Conservation (phyloP, 30 jellyfish, hydroid and myxozoan species). For the Aurelia coerulea region DNA sequence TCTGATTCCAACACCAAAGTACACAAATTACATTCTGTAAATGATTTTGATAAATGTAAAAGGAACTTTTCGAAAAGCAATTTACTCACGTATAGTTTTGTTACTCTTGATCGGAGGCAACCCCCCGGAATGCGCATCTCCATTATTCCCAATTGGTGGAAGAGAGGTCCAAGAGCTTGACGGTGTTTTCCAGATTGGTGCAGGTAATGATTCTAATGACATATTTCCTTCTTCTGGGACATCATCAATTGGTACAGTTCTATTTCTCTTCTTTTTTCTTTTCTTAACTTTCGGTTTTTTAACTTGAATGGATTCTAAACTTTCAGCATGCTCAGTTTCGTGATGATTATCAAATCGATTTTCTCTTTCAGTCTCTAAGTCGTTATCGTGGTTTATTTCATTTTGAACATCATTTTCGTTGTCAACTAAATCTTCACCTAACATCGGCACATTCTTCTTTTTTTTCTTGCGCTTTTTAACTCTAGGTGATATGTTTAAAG, state of each 20-base stretch:
- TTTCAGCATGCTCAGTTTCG: slow-evolving; percentile 32
- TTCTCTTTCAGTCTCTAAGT: background rate
- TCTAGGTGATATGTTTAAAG: slow-evolving; percentile 4
- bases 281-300: slow-evolving; percentile 54
- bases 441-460: background rate
- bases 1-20: no score
- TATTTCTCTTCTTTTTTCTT: slow-evolving; percentile 60
- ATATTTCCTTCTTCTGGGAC: slow-evolving; percentile 31
- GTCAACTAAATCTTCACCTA: slow-evolving; percentile 6
- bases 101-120: slow-evolving; percentile 61
- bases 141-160: slow-evolving; percentile 37
- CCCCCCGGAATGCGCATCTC: slow-evolving; percentile 38
- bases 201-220: slow-evolving; percentile 16
- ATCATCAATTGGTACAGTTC: slow-evolving; percentile 62
- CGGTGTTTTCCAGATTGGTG: slow-evolving; percentile 44
- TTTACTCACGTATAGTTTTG: slow-evolving; percentile 23
- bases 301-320: slow-evolving; percentile 5
- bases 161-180: slow-evolving; percentile 42
- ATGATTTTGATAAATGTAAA: no score
- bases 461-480: slow-evolving; percentile 35
- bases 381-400: slow-evolving; percentile 14
- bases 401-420: background rate
- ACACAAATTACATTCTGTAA: no score
- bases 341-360: background rate
- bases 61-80: no score